Conservation (phyloP, 2,113 vertebrate species). For the Orthonyx spaldingii region DNA sequence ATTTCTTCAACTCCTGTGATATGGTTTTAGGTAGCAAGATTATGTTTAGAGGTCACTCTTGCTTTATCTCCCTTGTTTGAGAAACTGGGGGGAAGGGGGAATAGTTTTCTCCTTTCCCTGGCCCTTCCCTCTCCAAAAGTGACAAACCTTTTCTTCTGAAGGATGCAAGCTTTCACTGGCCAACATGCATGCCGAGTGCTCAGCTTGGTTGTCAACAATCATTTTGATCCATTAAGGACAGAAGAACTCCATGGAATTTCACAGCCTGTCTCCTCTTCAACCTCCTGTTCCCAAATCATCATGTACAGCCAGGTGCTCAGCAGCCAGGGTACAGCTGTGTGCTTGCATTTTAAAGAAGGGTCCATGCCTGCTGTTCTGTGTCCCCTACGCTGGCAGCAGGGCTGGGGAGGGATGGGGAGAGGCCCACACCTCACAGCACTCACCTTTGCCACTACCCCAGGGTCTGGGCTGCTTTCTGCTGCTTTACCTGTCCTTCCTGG, state of each 20-base stretch:
- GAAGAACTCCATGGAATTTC: neutral
- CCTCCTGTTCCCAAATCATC: neutral
- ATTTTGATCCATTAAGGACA: neutral
- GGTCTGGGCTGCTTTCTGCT: neutral
- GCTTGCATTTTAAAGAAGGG: rapidly evolving
- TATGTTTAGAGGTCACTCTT: neutral
- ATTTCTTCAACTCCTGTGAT: neutral
- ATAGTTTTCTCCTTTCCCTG: neutral
- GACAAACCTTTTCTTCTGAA: neutral
- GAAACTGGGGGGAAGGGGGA: neutral
- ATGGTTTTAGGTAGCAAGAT: neutral
- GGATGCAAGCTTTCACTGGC: neutral
- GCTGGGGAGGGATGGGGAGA: neutral
- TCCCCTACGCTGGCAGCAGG: neutral
- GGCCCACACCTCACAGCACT: neutral
- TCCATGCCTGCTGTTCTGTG: neutral
- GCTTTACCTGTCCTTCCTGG: neutral
- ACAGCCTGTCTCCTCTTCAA: neutral
- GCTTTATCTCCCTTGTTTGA: neutral
- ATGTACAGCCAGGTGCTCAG: neutral
- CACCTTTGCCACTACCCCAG: neutral
- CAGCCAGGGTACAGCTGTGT: neutral
- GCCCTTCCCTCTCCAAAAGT: neutral
- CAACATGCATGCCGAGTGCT: rapidly evolving
- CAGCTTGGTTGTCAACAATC: neutral